Base-by-base conservation (phyloP, 2,113 vertebrate genomes). In the Pseudonaja textilis region DNA sequence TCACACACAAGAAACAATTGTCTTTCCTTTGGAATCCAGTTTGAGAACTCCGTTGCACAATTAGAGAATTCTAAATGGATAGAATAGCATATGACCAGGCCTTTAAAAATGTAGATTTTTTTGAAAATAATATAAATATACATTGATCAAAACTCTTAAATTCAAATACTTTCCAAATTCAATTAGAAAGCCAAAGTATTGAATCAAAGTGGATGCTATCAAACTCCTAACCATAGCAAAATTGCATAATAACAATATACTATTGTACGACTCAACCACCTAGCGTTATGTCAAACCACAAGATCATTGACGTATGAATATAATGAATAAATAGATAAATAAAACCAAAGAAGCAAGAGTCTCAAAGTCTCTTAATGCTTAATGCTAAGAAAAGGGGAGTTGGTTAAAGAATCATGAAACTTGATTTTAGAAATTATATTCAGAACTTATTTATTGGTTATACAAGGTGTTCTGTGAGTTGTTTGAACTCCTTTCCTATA, bases 11-110 rank as follows among this genome's bases (percentile, higher is more conserved):
- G 23, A 91, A 42, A 81, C 4, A 39, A 45, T n/a, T 64, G 90
- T 95, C 92, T 91, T 85, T 91, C 89, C 93, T 88, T 56, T 85
- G 89, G 87, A 87, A 90, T 95, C 95, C 93, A 90, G 61, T 93
- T 95, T 94, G 11, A 50, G 20, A 45, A n/a, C 8, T 47, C 22
- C 22, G 25, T 20, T 86, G 26, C 23, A 59, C 55, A 50, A 34
- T 54, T 50, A 26, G 12, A 45, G 74, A 3, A 85, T 18, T 42
- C 52, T 26, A 23, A 5, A 55, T 81, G 39, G 25, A 89, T 34
- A 34, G n/a, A 74, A 74, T 34, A 74, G 14, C 12, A 2, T 34
- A 74, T 18, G n/a, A n/a, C 64, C n/a, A 74, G 5, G n/a, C 14
- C 64, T 34, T 34, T 16, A 74, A 34, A 69, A 74, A 6, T n/a